Base-by-base conservation (phyloP, 2,797 vertebrate genomes). In the Scyliorhinus canicula region DNA sequence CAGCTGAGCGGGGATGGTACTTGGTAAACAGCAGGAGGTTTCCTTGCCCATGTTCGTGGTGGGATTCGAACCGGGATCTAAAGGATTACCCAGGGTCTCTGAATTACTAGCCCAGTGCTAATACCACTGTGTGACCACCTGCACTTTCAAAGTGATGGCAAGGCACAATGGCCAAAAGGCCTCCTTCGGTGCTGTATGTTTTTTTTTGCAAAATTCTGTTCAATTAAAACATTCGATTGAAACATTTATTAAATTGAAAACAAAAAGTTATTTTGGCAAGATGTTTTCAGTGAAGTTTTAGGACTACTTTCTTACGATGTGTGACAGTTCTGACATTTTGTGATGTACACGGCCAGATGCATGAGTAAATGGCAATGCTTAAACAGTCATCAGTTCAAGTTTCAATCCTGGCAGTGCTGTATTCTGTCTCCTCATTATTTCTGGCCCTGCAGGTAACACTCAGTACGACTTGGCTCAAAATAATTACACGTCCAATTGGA, bases 271-370 rank as follows among this genome's bases (percentile, higher is more conserved):
- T 95, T 95, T 95, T 88, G 96, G 95, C 95, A 95, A 96, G 95
- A 95, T 95, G 95, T 96, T 95, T 96, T 96, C 97, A 96, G 96
- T 96, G 96, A 97, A 96, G 96, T 96, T 97, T 96, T 96, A 96
- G 85, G 95, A 95, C 93, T 95, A 95, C 11, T 95, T 95, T 95
- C 95, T 96, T 96, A 96, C 96, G 95, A 95, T 96, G 96, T 96
- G 95, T 96, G 96, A 96, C 96, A 95, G 96, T 96, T 96, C 96
- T 97, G 96, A 96, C 96, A 96, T 96, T 96, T 96, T 96, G 96
- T 96, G 96, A 96, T 96, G 96, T 50, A 93, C 96, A 96, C 96
- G 96, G 96, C 96, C 95, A 96, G 95, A 96, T 96, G 95, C 96
- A 96, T 97, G 96, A 96, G 96, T 96, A 95, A 95, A 95, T 95